phyloP scores from a whole-genome alignment of 2,888 invertebrate species.

The Esperia sulphurella region DNA sequence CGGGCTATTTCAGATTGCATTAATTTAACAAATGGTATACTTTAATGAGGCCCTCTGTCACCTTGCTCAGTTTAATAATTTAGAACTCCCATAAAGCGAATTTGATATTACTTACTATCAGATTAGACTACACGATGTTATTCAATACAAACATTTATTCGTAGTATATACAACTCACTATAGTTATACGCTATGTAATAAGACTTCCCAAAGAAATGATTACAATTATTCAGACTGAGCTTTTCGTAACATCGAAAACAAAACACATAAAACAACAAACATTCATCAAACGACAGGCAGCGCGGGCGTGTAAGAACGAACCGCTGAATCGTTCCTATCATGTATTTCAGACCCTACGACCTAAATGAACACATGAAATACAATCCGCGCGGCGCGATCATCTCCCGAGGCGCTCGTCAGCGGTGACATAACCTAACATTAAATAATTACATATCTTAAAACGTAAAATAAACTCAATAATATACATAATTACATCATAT shows the following conservation, averaged over 20 bases:
- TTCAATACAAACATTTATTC: constrained; percentile 22
- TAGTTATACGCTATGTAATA: constrained; percentile 24
- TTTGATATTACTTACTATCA: constrained; percentile 1
- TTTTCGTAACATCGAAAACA: constrained; percentile 64
- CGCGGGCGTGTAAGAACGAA: constrained; percentile 38
- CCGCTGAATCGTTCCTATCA: constrained; percentile 53
- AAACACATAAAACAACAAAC: constrained; percentile 74
- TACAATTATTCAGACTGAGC: constrained; percentile 74
- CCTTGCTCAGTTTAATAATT: constrained; percentile 11
- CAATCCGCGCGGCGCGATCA: constrained; percentile 56
- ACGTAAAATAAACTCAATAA: constrained; percentile 75
- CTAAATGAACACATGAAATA: constrained; percentile 79
- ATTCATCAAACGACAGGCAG: constrained; percentile 56
- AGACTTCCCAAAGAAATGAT: constrained; percentile 71
- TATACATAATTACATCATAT: constrained; percentile 79
- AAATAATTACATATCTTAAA: constrained; percentile 74
- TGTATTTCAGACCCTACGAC: constrained; percentile 72
- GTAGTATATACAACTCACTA: constrained; percentile 30
- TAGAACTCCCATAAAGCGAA: not conserved
- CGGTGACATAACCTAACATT: constrained; percentile 57
- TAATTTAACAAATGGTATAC: not conserved
- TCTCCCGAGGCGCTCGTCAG: constrained; percentile 40
- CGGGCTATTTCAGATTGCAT: not conserved
- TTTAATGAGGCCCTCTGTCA: not conserved
- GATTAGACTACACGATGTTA: constrained; percentile 22